A percentile compares a stretch with the other conserved stretches of the same genome.
Conservation (phyloP, 2,113 vertebrate genomes). For the human region GRCh38 chr4:113129001-113129500, state of each 20-base stretch:
- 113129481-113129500: conserved; percentile 6
- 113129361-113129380: not conserved
- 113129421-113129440: not conserved
- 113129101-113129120: not conserved
- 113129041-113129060: not conserved
- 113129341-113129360: not conserved
- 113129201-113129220: not conserved
- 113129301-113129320: not conserved
- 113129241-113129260: not conserved
- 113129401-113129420: not conserved
- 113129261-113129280: not conserved
- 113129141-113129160: not conserved
- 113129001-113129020: not conserved
- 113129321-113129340: not conserved
- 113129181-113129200: not conserved
- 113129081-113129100: not conserved
- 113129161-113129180: not conserved
- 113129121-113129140: not conserved
- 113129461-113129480: not conserved
- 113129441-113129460: not conserved
- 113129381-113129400: not conserved
- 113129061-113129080: not conserved
- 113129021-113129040: not conserved
- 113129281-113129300: not conserved
- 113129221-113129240: not conserved